Percentiles rank a stretch among this genome's conserved stretches.
These are phyloP conservation scores for Cuniculus paca DNA, from an alignment of 2,797 vertebrate species.

Conservation along the genomic window DNA sequence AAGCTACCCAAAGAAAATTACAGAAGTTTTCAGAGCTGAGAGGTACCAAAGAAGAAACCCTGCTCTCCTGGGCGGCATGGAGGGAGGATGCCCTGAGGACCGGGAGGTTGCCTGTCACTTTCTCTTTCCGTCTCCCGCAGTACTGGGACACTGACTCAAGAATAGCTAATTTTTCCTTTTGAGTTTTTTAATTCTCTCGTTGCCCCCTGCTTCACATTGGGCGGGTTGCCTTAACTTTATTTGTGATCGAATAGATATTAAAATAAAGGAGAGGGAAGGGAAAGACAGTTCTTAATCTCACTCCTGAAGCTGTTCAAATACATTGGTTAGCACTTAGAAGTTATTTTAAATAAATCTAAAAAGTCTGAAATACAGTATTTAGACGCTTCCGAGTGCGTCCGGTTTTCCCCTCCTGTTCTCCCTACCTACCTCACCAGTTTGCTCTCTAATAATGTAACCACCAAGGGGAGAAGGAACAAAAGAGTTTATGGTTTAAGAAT, in stretches of 20 bases:
- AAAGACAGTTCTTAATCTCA: background rate
- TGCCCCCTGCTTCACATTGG: background rate
- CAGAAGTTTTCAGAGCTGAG: constrained; percentile 76
- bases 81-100: background rate
- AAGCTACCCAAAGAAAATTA: constrained; percentile 76
- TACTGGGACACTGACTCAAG: background rate
- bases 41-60: constrained; percentile 55
- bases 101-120: background rate
- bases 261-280: background rate
- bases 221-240: background rate
- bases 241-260: background rate
- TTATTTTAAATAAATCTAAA: constrained; percentile 19
- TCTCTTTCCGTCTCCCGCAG: background rate
- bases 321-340: background rate
- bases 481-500: background rate
- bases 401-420: background rate
- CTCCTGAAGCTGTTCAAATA: background rate
- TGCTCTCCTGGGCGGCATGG: background rate
- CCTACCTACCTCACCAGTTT: background rate
- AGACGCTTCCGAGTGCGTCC: background rate
- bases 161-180: background rate
- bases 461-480: background rate
- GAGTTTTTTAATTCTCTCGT: background rate
- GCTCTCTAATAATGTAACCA: background rate
- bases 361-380: background rate